Percentiles rank a stretch among this genome's conserved stretches.
Conservation (phyloP, 2,113 vertebrate genomes). For the Forbesichthys agassizii region DNA sequence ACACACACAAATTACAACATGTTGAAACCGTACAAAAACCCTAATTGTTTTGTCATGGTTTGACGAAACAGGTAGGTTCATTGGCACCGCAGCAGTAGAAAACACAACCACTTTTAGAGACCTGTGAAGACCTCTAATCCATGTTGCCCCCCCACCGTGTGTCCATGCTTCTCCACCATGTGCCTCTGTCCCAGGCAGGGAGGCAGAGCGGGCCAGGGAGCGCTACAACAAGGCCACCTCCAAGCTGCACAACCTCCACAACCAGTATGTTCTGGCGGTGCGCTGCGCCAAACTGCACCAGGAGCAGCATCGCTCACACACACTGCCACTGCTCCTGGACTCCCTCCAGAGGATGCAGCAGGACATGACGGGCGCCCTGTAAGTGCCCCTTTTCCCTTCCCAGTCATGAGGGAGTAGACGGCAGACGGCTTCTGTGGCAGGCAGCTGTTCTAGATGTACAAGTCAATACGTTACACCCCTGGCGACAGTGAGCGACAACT, state of each 20-base stretch:
- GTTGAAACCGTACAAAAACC: too few species aligned
- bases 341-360: constrained; percentile 96
- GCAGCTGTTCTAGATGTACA: too few species aligned
- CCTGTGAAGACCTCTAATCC: too few species aligned
- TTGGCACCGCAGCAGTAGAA: too few species aligned
- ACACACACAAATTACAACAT: too few species aligned
- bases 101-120: too few species aligned
- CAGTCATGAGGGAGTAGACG: too few species aligned
- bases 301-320: constrained; percentile 83
- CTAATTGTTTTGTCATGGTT: too few species aligned
- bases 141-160: background rate
- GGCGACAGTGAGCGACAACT: too few species aligned
- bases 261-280: constrained; percentile 93
- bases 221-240: constrained; percentile 95
- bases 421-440: too few species aligned
- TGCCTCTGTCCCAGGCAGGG: constrained; percentile 42
- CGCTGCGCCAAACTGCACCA: constrained; percentile 92
- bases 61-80: too few species aligned
- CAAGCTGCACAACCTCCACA: constrained; percentile 94
- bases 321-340: constrained; percentile 88
- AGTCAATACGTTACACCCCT: too few species aligned
- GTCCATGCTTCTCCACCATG: background rate
- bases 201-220: constrained; percentile 88
- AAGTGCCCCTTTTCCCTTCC: constrained; percentile 48
- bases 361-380: constrained; percentile 94